phyloP scores from a whole-genome alignment of 2,113 vertebrate species.

The Chlorodrepanis virens region DNA sequence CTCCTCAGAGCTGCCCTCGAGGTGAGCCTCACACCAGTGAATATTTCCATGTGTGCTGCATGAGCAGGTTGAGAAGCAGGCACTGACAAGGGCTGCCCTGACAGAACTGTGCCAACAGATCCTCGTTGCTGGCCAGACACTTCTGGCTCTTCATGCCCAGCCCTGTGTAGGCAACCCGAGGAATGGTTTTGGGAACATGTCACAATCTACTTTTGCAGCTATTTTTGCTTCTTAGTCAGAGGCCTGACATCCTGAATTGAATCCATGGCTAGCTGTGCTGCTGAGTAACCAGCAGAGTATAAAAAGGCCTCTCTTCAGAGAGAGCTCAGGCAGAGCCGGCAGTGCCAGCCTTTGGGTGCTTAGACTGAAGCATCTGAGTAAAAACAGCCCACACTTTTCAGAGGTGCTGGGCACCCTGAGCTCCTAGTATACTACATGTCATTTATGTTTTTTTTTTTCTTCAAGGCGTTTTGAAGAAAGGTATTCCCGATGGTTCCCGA shows the following conservation, averaged over 20 bases:
- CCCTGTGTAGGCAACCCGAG: neutral
- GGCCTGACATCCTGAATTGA: neutral
- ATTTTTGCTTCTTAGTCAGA: constrained; percentile 42
- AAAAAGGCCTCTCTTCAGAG: neutral
- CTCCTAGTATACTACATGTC: neutral
- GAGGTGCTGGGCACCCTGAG: neutral
- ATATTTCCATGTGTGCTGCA: neutral
- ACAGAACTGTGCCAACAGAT: neutral
- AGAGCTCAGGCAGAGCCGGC: neutral
- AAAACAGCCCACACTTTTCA: neutral
- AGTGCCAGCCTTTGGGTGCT: neutral
- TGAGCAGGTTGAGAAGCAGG: neutral
- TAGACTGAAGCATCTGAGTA: neutral
- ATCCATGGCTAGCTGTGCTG: neutral
- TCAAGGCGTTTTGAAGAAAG: neutral
- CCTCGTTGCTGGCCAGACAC: neutral
- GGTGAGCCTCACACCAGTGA: neutral
- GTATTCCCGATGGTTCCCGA: fast-evolving
- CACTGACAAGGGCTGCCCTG: neutral
- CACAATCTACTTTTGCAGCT: neutral
- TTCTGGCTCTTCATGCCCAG: fast-evolving
- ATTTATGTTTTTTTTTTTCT: neutral
- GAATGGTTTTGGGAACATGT: neutral
- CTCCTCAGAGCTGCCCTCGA: neutral
- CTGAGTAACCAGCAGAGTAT: neutral